A percentile compares a stretch with the other conserved stretches of the same genome.
Evolutionary conservation across 2,888 invertebrate species (phyloP).

Genomic region (Catocala sponsa): DNA sequence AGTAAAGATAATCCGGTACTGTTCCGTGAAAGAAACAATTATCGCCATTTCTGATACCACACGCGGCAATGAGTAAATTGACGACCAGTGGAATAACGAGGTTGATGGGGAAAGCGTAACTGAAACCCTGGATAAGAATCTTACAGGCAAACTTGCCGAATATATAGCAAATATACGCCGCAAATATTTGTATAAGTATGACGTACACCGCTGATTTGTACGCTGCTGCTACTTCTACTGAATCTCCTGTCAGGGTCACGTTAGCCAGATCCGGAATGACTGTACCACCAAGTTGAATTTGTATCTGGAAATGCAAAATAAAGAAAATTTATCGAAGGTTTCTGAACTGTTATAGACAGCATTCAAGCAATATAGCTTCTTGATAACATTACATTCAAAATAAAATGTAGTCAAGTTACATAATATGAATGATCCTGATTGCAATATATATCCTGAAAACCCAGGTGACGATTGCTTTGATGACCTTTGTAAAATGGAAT

Average conservation of each 20-base stretch:
- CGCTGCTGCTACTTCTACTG: conserved; percentile 91
- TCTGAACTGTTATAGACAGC: too few relatives aligned
- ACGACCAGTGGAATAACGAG: conserved; percentile 97
- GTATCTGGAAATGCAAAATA: conserved; percentile 80
- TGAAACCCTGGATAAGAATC: conserved; percentile 98
- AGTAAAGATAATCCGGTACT: conserved; percentile 96
- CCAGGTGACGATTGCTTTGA: too few relatives aligned
- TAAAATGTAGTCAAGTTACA: too few relatives aligned
- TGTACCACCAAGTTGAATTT: conserved; percentile 88
- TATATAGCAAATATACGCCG: conserved; percentile 96
- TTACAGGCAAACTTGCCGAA: conserved; percentile 99
- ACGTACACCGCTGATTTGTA: conserved; percentile 93
- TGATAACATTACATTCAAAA: too few relatives aligned
- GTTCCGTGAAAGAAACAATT: conserved; percentile 96
- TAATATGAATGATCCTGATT: too few relatives aligned
- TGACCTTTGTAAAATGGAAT: too few relatives aligned
- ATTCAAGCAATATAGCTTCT: too few relatives aligned
- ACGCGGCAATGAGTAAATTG: conserved; percentile 95
- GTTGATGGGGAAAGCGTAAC: conserved; percentile 98
- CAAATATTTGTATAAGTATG: conserved; percentile 93
- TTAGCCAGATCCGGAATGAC: conserved; percentile 92
- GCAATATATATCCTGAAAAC: too few relatives aligned
- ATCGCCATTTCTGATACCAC: conserved; percentile 95
- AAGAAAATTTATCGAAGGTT: too few relatives aligned
- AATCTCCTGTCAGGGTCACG: conserved; percentile 92